Evolutionary conservation across 2,888 invertebrate genomes (phyloP).

Genomic region (Pasiphila rectangulata): DNA sequence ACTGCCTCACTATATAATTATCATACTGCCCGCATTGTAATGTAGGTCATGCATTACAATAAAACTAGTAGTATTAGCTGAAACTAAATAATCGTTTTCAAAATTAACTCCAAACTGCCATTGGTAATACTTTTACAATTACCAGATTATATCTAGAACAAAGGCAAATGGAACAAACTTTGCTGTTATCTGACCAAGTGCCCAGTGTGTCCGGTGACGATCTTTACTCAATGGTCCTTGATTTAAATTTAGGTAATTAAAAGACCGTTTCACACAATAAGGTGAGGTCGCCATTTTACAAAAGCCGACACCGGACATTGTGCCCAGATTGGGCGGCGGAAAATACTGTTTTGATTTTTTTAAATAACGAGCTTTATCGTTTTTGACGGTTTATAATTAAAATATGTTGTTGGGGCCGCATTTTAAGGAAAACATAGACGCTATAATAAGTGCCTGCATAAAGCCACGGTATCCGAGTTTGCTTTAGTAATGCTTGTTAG

Average conservation of each 20-base stretch:
- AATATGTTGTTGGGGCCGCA: not conserved
- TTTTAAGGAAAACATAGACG: no score
- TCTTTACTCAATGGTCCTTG: constrained; percentile 17
- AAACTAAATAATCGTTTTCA: not conserved
- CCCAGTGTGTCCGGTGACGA: constrained; percentile 16
- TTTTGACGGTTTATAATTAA: not conserved
- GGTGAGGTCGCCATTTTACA: constrained; percentile 29
- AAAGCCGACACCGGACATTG: constrained; percentile 31
- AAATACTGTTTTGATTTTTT: constrained; percentile 7
- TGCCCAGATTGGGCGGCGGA: constrained; percentile 6
- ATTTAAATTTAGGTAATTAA: constrained; percentile 45
- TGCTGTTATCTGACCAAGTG: constrained; percentile 13
- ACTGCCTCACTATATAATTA: constrained; percentile 26
- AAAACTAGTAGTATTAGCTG: constrained; percentile 1
- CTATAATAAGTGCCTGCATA: no score
- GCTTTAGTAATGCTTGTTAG: no score
- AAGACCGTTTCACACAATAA: constrained; percentile 39
- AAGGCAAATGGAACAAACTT: constrained; percentile 7
- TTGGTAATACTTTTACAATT: not conserved
- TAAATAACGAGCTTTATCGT: not conserved
- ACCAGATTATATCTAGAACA: constrained; percentile 3
- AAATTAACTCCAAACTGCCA: not conserved
- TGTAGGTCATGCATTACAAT: constrained; percentile 1
- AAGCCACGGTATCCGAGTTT: no score
- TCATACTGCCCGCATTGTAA: constrained; percentile 1